A percentile compares a stretch with the other conserved stretches of the same genome.
phyloP scores from a whole-genome alignment of 2,888 invertebrate genomes.

The Caenorhabditis sp. region DNA sequence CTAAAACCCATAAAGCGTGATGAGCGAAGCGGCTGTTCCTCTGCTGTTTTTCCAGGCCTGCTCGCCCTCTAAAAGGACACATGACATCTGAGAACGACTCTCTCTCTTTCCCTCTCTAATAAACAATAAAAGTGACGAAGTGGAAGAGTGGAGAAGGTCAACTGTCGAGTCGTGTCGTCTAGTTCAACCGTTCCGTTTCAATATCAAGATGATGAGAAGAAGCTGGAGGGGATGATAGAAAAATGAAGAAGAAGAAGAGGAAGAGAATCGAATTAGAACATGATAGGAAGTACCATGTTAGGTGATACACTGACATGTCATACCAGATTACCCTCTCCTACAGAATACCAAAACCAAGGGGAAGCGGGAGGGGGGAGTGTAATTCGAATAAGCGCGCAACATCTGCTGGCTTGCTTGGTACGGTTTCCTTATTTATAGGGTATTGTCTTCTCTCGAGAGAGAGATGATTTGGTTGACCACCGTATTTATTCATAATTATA shows the following conservation, averaged over 20 bases:
- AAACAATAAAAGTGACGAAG: conserved; percentile 57
- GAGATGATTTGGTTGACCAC: conserved; percentile 35
- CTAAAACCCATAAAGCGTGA: conserved; percentile 11
- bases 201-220: too few species aligned
- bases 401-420: conserved; percentile 28
- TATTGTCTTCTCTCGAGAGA: conserved; percentile 28
- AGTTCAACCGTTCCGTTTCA: too few species aligned
- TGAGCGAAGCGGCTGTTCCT: conserved; percentile 20
- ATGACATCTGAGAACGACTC: too few species aligned
- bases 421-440: conserved; percentile 54
- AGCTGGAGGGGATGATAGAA: too few species aligned
- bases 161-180: too few species aligned
- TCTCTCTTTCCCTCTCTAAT: conserved; percentile 23
- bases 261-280: not conserved
- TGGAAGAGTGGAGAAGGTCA: too few species aligned
- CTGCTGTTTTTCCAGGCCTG: too few species aligned
- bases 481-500: conserved; percentile 17
- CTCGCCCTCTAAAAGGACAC: conserved; percentile 41
- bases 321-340: conserved; percentile 30
- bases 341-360: not conserved
- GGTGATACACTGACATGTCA: conserved; percentile 30
- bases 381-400: conserved; percentile 53
- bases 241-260: conserved; percentile 14
- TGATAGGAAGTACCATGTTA: too few species aligned
- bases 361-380: too few species aligned